Evolutionary conservation across 2,113 vertebrate species (phyloP).

Genomic region (Acrocephalus arundinaceus): DNA sequence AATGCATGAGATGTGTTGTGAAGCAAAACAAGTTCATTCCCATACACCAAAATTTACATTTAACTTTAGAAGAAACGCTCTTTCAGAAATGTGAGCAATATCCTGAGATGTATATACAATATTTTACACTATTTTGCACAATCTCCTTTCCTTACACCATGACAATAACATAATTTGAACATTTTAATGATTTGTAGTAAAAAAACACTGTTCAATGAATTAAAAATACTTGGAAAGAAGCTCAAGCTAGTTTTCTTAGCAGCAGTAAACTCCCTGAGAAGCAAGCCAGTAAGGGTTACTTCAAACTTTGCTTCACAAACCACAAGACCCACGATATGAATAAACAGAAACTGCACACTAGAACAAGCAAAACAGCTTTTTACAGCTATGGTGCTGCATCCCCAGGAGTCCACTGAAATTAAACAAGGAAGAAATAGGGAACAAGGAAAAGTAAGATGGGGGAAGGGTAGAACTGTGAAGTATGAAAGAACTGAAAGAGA

Average conservation of each 20-base stretch:
- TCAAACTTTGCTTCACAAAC: slow-evolving; percentile 36
- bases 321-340: slow-evolving; percentile 14
- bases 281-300: not conserved
- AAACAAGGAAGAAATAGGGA: not conserved
- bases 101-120: not conserved
- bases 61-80: not conserved
- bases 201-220: not conserved
- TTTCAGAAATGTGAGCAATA: not conserved
- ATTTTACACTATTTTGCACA: not conserved
- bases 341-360: slow-evolving; percentile 25
- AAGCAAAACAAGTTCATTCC: not conserved
- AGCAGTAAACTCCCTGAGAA: not conserved
- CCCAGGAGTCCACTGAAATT: not conserved
- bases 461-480: not conserved
- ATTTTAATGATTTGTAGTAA: not conserved
- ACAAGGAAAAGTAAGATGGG: not conserved
- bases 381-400: not conserved
- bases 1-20: not conserved
- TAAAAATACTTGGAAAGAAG: not conserved
- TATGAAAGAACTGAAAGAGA: not conserved
- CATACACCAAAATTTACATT: not conserved
- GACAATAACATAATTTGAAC: not conserved
- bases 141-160: not conserved
- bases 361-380: slow-evolving; percentile 40
- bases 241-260: not conserved